Percentiles rank a stretch among this genome's conserved stretches.
These are phyloP conservation scores for Camelus bactrianus DNA, from an alignment of 2,113 vertebrate species.

Conservation along the genomic window DNA sequence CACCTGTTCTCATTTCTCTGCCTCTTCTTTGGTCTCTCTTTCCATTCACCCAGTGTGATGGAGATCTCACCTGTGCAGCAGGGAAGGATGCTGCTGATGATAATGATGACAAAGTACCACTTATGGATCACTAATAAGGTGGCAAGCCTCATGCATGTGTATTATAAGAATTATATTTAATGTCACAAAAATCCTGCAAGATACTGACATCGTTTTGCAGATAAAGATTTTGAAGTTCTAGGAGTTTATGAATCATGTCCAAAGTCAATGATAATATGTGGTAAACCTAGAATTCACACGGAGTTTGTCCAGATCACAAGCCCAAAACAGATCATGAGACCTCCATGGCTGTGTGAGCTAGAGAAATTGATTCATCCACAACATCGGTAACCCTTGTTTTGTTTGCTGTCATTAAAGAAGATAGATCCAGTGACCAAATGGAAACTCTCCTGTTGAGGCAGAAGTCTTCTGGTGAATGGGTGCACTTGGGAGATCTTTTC, in stretches of 20 bases:
- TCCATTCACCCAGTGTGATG: not conserved
- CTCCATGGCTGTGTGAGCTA: not conserved
- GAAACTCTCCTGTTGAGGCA: not conserved
- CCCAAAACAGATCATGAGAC: constrained; percentile 7
- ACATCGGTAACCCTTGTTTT: not conserved
- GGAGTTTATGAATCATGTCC: constrained; percentile 26
- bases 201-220: not conserved
- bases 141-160: not conserved
- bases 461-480: not conserved
- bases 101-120: not conserved
- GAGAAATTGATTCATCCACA: not conserved
- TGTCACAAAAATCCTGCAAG: not conserved
- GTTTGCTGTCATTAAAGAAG: not conserved
- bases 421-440: not conserved
- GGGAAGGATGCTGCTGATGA: not conserved
- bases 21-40: not conserved
- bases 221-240: not conserved
- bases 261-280: not conserved
- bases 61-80: not conserved
- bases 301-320: not conserved
- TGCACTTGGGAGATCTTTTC: not conserved
- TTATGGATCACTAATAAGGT: not conserved
- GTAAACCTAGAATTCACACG: not conserved
- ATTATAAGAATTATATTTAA: not conserved
- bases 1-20: not conserved